Evolutionary conservation across 2,888 invertebrate species (phyloP), one percentile per base, ranked within the genome.

Genomic region (Acleris literana): DNA sequence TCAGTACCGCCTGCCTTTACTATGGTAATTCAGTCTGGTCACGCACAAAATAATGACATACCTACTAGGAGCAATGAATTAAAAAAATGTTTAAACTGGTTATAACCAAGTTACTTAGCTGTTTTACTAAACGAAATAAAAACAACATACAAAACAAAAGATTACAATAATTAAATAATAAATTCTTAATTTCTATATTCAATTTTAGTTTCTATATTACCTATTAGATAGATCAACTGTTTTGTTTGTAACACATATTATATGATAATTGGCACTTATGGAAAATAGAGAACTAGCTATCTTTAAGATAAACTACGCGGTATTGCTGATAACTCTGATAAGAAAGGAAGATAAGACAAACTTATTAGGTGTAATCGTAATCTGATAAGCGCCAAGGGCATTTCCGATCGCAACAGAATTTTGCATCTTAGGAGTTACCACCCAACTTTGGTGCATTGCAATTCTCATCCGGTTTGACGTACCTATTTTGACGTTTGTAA

Each of bases 251-350:
- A 52, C 13, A 9, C 39, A 13, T 22, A 55, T 20, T 22, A 55
- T 20, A 43, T 55, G 20, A 43, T 20, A 20, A 17, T 16, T 20
- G n/a, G 20, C 39, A 25, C 33, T 43, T 43, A 33, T 20, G 51
- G 18, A 22, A 58, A 49, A 59, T 39, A 22, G 6, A 55, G 16
- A 39, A 53, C 25, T 64, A 64, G 7, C n/a, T 54, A 59, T 59
- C 57, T 46, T 7, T 17, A 33, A 53, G 58, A 64, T 64, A 64
- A 64, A 33, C 13, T 46, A 48, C 43, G 39, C 22, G 52, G 43
- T 64, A 64, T 17, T 3, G 5, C 58, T 48, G 58, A 64, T 64
- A 64, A 53, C 5, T 3, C 58, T 48, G 58, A 64, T 64, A 64
- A 53, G 48, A 33, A 52, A 39, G 39, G 29, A 51, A 64, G 49